Percentiles rank a stretch among this genome's conserved stretches.
Conservation (phyloP, 53 echinoderm and acorn worm species). For the Henricia sp. region DNA sequence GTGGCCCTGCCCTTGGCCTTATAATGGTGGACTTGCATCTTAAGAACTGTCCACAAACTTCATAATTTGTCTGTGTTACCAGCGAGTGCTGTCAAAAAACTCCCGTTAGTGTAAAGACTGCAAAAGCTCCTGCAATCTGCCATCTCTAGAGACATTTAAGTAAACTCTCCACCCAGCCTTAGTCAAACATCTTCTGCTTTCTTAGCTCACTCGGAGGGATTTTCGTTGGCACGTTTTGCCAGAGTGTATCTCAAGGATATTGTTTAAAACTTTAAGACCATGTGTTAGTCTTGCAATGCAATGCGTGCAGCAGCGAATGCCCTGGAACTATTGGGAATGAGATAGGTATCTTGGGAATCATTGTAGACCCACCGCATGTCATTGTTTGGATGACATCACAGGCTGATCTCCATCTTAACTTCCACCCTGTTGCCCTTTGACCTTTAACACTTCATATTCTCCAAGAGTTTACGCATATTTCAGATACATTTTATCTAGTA, state of each 20-base stretch:
- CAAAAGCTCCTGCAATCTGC: constrained; percentile 5
- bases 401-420: constrained; percentile 17
- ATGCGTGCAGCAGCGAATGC: no score
- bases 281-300: not conserved
- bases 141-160: constrained; percentile 42
- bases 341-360: constrained; percentile 15
- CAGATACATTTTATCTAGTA: no score
- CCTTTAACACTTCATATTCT: no score
- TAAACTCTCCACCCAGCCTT: constrained; percentile 42
- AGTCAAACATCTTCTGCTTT: constrained; percentile 47
- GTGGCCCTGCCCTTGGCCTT: not conserved
- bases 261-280: constrained; percentile 43
- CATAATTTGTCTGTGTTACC: no score
- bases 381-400: constrained; percentile 13
- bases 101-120: no score
- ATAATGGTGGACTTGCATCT: no score
- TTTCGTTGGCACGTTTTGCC: constrained; percentile 43
- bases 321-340: not conserved
- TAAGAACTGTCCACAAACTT: no score
- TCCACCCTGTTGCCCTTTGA: not conserved
- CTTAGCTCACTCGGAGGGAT: constrained; percentile 48
- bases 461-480: no score
- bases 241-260: constrained; percentile 48
- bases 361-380: constrained; percentile 26
- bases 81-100: no score